Conservation (phyloP, 2,797 vertebrate species). For the Hippopotamyrus pictus region DNA sequence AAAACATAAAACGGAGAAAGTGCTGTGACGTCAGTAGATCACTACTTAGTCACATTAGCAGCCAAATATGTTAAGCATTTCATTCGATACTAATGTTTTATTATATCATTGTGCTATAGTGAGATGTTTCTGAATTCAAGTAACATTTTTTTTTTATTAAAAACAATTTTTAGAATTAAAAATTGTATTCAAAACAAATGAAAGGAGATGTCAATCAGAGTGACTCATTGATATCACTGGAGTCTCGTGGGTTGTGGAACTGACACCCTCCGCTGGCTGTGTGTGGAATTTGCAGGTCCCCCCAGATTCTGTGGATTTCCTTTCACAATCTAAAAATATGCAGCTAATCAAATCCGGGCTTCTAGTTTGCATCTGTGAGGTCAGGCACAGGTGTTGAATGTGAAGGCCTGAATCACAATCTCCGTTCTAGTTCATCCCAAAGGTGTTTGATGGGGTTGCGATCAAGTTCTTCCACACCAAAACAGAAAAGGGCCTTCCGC, state of each 20-base stretch:
- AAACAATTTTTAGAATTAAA: neutral
- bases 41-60: neutral
- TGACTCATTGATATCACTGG: neutral
- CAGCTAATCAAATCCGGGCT: neutral
- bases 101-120: neutral
- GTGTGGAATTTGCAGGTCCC: neutral
- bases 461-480: no score
- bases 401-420: neutral
- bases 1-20: neutral
- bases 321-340: neutral
- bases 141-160: neutral
- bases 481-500: no score
- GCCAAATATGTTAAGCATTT: neutral
- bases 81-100: neutral
- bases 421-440: no score
- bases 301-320: neutral
- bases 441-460: no score
- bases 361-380: neutral
- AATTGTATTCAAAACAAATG: neutral
- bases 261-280: neutral
- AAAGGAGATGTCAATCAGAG: neutral
- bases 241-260: neutral
- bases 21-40: neutral
- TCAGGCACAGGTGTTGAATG: neutral
- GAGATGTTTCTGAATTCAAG: neutral